phyloP scores from a whole-genome alignment of 2,113 vertebrate species.

The Patagioenas fasciata region DNA sequence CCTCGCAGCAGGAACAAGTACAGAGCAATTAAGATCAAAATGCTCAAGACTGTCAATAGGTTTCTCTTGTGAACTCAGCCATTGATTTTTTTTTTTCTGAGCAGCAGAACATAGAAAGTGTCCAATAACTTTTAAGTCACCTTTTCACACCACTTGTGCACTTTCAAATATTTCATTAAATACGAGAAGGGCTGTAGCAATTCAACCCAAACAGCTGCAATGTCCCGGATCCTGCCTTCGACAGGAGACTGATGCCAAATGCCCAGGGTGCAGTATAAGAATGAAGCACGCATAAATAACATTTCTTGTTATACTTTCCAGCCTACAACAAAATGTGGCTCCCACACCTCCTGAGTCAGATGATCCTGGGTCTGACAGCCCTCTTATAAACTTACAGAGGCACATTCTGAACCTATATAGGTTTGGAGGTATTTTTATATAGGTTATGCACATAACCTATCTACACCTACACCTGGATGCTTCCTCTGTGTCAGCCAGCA shows the following conservation, averaged over 20 bases:
- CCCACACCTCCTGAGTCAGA: not conserved
- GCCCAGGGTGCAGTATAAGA: not conserved
- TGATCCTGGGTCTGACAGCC: not conserved
- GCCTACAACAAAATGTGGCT: not conserved
- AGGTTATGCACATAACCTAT: not conserved
- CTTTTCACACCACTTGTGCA: not conserved
- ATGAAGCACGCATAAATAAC: not conserved
- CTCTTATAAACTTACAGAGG: not conserved
- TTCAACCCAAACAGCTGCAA: not conserved
- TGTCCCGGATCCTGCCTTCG: not conserved
- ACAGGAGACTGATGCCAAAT: not conserved
- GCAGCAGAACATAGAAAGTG: not conserved
- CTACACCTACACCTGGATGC: not conserved
- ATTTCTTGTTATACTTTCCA: not conserved
- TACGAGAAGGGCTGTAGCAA: not conserved
- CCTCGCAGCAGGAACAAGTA: constrained; percentile 16
- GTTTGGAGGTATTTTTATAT: too few relatives aligned
- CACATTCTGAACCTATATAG: not conserved
- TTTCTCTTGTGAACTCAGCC: not conserved
- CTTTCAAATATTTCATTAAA: not conserved
- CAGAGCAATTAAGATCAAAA: constrained; percentile 60
- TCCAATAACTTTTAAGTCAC: constrained; percentile 32
- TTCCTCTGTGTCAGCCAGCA: not conserved
- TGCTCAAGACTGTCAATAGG: constrained; percentile 25
- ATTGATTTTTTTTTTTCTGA: constrained; percentile 22